Evolutionary conservation across 2,113 vertebrate species (phyloP), one percentile per base, ranked within the genome.

Genomic region (Pungitius pungitius): DNA sequence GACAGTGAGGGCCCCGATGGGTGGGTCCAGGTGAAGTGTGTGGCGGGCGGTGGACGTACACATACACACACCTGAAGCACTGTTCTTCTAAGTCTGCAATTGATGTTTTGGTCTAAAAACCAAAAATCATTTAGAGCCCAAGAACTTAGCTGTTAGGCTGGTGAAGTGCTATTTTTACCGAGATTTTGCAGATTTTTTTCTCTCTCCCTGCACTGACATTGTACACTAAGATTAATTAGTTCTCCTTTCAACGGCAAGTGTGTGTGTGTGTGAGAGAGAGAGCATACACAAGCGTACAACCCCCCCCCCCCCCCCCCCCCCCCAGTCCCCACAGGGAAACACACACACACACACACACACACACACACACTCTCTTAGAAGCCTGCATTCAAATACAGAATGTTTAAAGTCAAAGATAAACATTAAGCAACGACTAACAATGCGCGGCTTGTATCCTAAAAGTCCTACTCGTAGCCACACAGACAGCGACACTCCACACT

Each of bases 181-280:
- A n/a, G n/a, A n/a, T n/a, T n/a, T n/a, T 63, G 33, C 52, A 49
- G 22, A 9, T 77, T 69, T 71, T 39, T 65, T 42, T 37, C n/a
- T 43, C 71, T 57, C 80, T 51, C 74, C 51, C 82, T 55, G 57
- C 22, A 17, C 59, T 74, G 62, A 75, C 59, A 75, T 10, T 58
- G 22, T 70, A 47, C 71, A 73, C 20, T 18, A 26, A 84, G 58
- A 86, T 82, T 73, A 85, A 78, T 80, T 85, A 74, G 69, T 65
- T 26, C 66, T 54, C 35, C 59, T 40, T 72, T 83, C 49, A 59
- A 59, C 49, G 43, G 64, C 54, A 72, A 58, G 55, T 45, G 14
- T 45, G 14, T 51, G 7, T 52, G 54, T 30, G 55, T 54, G 13
- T 55, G 27, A 30, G 14, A 51, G 30, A 30, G 30, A 30, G 30